These are phyloP conservation scores for Mormyrus proboscirostris DNA, from an alignment of 2,797 vertebrate species.

Conservation along the genomic window DNA sequence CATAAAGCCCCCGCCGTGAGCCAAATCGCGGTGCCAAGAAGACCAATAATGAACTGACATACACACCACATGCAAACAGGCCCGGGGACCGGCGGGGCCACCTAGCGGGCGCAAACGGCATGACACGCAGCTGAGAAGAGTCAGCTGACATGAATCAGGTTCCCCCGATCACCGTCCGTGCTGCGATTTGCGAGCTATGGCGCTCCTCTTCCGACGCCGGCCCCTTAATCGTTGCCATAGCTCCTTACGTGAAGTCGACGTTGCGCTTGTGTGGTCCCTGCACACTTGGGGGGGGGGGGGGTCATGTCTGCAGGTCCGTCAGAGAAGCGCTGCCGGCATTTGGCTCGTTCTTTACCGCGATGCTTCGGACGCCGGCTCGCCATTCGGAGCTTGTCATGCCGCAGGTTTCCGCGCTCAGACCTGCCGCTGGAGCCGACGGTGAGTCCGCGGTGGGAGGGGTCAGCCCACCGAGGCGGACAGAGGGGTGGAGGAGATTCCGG, in stretches of 20 bases:
- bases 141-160: background rate
- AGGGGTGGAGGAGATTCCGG: constrained; percentile 23
- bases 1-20: background rate
- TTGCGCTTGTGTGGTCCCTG: background rate
- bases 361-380: background rate
- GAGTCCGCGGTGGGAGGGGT: background rate
- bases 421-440: background rate
- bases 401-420: background rate
- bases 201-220: background rate
- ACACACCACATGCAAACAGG: background rate
- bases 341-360: background rate
- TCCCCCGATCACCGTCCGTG: background rate
- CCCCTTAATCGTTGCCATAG: constrained; percentile 16
- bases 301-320: background rate
- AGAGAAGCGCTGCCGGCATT: background rate
- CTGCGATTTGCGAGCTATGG: background rate
- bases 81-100: background rate
- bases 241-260: background rate
- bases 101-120: background rate
- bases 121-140: background rate
- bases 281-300: background rate
- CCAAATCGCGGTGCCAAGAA: background rate
- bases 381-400: background rate
- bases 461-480: constrained; percentile 35
- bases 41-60: background rate